Evolutionary conservation across 1,140 invertebrate species (phyloP).

Genomic region (Pemphigus obesinymphae): DNA sequence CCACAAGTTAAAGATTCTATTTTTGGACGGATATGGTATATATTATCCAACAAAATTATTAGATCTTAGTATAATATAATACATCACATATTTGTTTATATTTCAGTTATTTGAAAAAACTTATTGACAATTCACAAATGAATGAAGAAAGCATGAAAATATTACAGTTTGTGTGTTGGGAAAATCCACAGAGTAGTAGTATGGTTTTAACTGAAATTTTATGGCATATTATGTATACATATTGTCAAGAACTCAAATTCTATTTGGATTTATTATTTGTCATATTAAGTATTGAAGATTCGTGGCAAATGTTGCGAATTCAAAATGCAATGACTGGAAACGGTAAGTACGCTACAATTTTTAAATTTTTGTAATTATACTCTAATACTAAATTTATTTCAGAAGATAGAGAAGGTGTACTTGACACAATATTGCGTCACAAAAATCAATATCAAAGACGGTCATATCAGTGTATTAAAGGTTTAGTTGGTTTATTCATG

Average conservation of each 20-base stretch:
- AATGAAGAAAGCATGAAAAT: conserved; percentile 86
- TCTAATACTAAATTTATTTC: conserved; percentile 59
- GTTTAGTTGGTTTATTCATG: conserved; percentile 83
- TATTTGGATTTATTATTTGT: conserved; percentile 85
- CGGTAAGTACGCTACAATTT: conserved; percentile 53
- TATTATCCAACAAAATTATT: background rate
- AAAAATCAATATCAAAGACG: conserved; percentile 94
- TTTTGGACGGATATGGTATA: conserved; percentile 41
- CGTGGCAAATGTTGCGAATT: conserved; percentile 90
- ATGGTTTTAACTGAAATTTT: conserved; percentile 82
- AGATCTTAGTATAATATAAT: background rate
- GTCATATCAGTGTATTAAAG: conserved; percentile 95
- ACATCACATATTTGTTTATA: conserved; percentile 43
- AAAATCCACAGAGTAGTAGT: conserved; percentile 88
- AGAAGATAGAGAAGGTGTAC: conserved; percentile 85
- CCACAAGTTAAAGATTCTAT: conserved; percentile 34
- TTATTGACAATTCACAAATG: conserved; percentile 88
- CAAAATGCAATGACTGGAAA: conserved; percentile 74
- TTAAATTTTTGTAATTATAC: conserved; percentile 1
- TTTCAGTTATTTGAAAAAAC: conserved; percentile 84
- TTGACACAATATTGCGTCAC: conserved; percentile 86
- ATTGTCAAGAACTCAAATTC: conserved; percentile 87
- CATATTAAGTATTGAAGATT: conserved; percentile 86
- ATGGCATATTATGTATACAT: conserved; percentile 91
- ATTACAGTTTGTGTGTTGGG: conserved; percentile 91